Evolutionary conservation across 2,113 vertebrate genomes (phyloP), one percentile per base, ranked within the genome.

Genomic region (Etia nguti): DNA sequence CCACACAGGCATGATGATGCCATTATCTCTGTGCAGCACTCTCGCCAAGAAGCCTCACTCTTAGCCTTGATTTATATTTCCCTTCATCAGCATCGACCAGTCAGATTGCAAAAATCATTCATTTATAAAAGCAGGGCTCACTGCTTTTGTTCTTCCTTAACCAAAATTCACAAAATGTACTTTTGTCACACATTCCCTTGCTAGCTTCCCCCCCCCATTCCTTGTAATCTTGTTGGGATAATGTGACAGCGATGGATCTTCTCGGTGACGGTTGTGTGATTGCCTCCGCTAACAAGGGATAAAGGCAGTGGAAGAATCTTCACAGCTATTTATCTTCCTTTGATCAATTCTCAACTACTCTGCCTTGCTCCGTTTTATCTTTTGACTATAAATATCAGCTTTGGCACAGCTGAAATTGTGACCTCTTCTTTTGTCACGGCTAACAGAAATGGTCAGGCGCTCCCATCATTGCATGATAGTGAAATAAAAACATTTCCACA

Each of bases 41-140:
- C 88, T 93, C 65, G 55, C 48, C 26, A 79, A 91, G 88, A 83
- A 90, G 82, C 93, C 79, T 89, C 54, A 62, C 88, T 87, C 86
- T 88, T 86, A 81, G 75, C 68, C 87, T 87, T 95, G 94, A 95
- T 95, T 95, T 95, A 95, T 96, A 91, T 92, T 93, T 92, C 82
- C 88, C 92, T 91, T 94, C 90, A 95, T 96, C 93, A 89, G 88
- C 91, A 89, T 87, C 82, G 90, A 95, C 93, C 89, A 83, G 80
- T 94, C 89, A 57, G 90, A 92, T 94, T 89, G 90, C 90, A 92
- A 91, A 94, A 95, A 94, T 90, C 90, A 89, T 93, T 94, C 87
- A 88, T 95, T 93, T 94, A 90, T 92, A 93, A 96, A 95, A 89
- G 81, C 86, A 59, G 87, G 70, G 48, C 77, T 80, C 10, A 16